phyloP scores from a whole-genome alignment of 1,140 invertebrate genomes.

The Leptonema lineaticorne region DNA sequence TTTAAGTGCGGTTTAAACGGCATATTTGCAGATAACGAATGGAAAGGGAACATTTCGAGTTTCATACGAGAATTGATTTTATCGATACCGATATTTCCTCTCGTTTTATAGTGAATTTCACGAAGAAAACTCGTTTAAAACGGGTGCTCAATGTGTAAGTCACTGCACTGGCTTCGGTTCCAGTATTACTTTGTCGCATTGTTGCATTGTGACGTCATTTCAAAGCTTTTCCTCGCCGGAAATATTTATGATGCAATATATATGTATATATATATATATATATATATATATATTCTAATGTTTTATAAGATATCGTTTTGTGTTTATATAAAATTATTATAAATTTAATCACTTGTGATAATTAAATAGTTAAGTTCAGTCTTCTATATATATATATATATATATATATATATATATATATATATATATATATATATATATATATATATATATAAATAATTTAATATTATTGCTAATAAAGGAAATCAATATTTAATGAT shows the following conservation, averaged over 20 bases:
- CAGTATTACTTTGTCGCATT: no score
- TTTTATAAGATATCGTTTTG: no score
- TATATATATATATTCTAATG: no score
- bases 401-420: not conserved
- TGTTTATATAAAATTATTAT: not conserved
- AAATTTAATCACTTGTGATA: no score
- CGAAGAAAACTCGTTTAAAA: slow-evolving; percentile 3
- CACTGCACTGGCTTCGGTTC: not conserved
- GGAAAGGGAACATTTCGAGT: no score
- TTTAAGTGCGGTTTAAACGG: no score
- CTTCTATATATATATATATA: not conserved
- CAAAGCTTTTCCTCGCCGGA: not conserved
- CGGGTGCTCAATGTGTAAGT: no score
- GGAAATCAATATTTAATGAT: no score
- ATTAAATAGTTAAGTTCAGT: no score
- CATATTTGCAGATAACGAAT: no score
- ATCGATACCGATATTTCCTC: not conserved
- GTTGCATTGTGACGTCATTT: not conserved
- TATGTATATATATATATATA: no score
- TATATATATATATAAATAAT: not conserved
- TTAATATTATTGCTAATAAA: no score
- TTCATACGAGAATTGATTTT: not conserved
- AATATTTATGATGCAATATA: not conserved
- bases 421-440: not conserved
- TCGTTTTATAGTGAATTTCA: not conserved